Conservation (phyloP, 2,113 vertebrate genomes). For the Willisornis vidua region DNA sequence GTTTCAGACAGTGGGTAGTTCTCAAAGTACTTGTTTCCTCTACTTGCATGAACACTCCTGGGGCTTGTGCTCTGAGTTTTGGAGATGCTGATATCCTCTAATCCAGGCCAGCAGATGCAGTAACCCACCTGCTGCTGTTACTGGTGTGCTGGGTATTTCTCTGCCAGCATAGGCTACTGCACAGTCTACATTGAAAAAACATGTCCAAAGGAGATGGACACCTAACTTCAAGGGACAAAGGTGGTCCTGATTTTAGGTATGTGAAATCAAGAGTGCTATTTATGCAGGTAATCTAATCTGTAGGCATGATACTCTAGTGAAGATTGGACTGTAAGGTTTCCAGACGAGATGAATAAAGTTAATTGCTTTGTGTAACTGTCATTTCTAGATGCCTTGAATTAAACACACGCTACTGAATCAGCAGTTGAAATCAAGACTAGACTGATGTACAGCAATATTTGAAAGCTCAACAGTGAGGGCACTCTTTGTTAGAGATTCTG, state of each 20-base stretch:
- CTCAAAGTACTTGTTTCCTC: not conserved
- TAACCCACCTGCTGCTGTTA: not conserved
- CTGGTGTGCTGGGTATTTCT: not conserved
- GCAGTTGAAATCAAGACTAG: not conserved
- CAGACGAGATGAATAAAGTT: not conserved
- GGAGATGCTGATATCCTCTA: not conserved
- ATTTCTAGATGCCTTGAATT: not conserved
- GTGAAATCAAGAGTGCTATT: not conserved
- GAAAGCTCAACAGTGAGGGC: not conserved
- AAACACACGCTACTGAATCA: not conserved
- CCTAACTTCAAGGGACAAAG: not conserved
- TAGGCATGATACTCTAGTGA: not conserved
- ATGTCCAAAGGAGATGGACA: not conserved
- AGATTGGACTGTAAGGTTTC: not conserved
- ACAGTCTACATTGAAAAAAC: not conserved
- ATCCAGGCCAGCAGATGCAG: not conserved
- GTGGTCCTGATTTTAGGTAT: not conserved
- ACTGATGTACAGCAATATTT: not conserved
- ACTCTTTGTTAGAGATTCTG: not conserved
- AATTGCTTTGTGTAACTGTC: not conserved
- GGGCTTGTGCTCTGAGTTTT: not conserved
- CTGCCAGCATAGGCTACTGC: accelerated
- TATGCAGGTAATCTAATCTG: not conserved
- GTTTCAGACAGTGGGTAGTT: not conserved
- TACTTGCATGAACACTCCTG: accelerated